Evolutionary conservation across 2,113 vertebrate genomes (phyloP), one percentile per base, ranked within the genome.

Genomic region (Suricata suricatta): DNA sequence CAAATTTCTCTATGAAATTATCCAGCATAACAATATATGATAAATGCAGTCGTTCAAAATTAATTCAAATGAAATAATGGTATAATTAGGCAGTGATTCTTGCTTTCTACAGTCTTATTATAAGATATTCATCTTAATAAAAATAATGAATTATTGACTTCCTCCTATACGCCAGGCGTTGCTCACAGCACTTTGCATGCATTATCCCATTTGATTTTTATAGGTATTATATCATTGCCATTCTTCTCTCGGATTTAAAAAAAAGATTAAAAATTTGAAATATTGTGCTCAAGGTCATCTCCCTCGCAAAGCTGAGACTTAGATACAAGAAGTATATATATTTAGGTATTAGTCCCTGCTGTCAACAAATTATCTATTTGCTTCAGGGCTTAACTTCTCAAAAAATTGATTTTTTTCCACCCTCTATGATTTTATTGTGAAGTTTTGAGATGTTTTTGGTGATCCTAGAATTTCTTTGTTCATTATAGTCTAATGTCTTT

Each of bases 61-160:
- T 90, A 95, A 95, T 85, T 92, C 50, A 35, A 23, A 27, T 96
- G 87, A 95, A 95, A 95, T 95, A 76, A 92, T 92, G 72, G 5
- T 50, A 79, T 81, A 95, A 93, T 93, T 90, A 96, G 64, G 13
- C 33, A 74, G 19, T 92, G 63, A 87, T 83, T 80, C 33, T 76
- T 87, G 54, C 60, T 80, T 93, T 93, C 38, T 38, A 57, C 93
- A 79, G 3, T 93, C 54, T 94, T 91, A 29, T 92, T 91, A 63
- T 90, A 79, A 81, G 79, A 68, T 69, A 93, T 86, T 77, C 29
- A 83, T 92, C 74, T 92, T 89, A 64, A 86, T 97, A 90, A 95
- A 90, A 95, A 63, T 88, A 96, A 93, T 35, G 38, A 95, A 79
- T 95, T 80, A 69, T 77, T 76, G 50, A 91, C 63, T 41, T 88